Evolutionary conservation across 2,113 vertebrate species (phyloP), one percentile per base, ranked within the genome.

Genomic region (Heterocephalus glaber): DNA sequence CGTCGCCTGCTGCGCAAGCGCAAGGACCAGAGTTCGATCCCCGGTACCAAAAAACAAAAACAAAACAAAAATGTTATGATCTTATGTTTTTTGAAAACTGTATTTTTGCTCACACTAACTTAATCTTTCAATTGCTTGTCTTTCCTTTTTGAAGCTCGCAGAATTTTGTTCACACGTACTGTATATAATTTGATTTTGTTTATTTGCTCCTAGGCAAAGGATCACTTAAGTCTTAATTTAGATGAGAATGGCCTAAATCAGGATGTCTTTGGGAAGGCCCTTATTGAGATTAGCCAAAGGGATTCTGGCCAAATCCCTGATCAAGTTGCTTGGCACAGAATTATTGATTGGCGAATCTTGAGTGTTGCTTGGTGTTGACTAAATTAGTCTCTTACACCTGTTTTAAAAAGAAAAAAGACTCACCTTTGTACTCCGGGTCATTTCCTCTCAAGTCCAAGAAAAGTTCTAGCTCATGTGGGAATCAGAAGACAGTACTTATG

Each of bases 351-450:
- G 95, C 47, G 22, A 70, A 95, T 96, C 77, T 94, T 94, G 44
- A 68, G 60, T 89, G 97, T 96, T 97, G 95, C 90, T 95, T 95
- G 87, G 76, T 97, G 97, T 93, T 95, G 92, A 96, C 92, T 94
- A 81, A 95, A 85, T 96, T 96, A 96, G 96, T 98, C 94, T 94
- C 92, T 90, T 95, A 95, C 96, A 97, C 96, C 97, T 97, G 97
- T 96, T 49, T 97, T 80, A 80, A 72, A 95, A 95, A 76, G 52
- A 60, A 93, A 84, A 82, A 47, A 41, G 6, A 41, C 6, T 9
- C 61, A 68, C 79, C 70, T 79, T 66, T 80, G 65, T 81, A 20
- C 72, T 77, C 38, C 49, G 41, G 35, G 87, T 89, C 86, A 96
- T 81, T 96, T 97, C 95, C 96, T 97, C 88, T 74, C 96, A 92